phyloP scores from a whole-genome alignment of 2,113 vertebrate genomes.

The Gobius niger region DNA sequence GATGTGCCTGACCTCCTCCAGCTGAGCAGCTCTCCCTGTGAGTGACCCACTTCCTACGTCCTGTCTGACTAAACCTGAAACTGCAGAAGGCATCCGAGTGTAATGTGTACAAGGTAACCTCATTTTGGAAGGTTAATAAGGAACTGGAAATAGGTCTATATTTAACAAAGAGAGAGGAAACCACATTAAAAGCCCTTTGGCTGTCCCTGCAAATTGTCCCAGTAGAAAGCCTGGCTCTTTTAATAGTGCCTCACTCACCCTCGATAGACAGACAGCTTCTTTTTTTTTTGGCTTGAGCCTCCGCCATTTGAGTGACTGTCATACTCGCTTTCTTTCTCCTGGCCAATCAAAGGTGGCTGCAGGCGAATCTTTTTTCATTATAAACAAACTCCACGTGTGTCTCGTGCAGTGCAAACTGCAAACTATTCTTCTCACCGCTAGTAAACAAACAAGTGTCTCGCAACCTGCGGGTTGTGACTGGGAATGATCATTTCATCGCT shows the following conservation, averaged over 20 bases:
- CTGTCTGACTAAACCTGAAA: conserved; percentile 50
- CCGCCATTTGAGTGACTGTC: too few species aligned
- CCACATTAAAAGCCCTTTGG: conserved; percentile 69
- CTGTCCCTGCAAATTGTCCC: conserved; percentile 68
- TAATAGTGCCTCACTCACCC: conserved; percentile 65
- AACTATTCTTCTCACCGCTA: too few species aligned
- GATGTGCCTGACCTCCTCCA: conserved; percentile 62
- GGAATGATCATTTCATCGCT: too few species aligned
- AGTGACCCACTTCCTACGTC: conserved; percentile 41
- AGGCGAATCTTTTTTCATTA: too few species aligned
- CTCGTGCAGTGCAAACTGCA: too few species aligned
- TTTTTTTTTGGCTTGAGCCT: conserved; percentile 6
- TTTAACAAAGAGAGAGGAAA: conserved; percentile 70
- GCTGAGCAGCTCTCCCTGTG: conserved; percentile 42
- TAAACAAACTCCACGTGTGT: too few species aligned
- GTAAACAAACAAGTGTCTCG: too few species aligned
- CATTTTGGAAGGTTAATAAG: conserved; percentile 72
- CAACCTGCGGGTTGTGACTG: too few species aligned
- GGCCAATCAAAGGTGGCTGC: too few species aligned
- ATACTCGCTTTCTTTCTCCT: too few species aligned
- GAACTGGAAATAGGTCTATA: conserved; percentile 67
- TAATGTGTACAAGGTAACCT: conserved; percentile 64
- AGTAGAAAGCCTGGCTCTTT: conserved; percentile 61
- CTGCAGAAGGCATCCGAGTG: conserved; percentile 46
- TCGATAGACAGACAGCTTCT: conserved; percentile 60